Conservation (phyloP, 2,888 invertebrate species). For the Kryphioiulus occultus region DNA sequence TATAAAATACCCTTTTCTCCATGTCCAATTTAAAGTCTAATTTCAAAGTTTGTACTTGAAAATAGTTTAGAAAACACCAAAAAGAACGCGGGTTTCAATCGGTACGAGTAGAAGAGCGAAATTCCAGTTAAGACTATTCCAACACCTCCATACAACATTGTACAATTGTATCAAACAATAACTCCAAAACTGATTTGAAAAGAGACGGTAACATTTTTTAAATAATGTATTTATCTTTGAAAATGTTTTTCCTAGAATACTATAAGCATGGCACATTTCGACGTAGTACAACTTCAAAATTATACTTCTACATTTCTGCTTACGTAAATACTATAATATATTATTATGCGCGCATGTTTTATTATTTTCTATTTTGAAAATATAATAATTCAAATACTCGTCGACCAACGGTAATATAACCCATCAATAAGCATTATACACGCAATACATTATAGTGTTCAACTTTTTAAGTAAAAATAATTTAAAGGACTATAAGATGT, state of each 20-base stretch:
- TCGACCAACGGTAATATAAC: too few relatives aligned
- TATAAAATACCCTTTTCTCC: not conserved
- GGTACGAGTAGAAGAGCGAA: not conserved
- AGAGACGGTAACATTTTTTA: not conserved
- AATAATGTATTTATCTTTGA: not conserved
- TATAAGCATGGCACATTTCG: too few relatives aligned
- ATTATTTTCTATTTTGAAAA: too few relatives aligned
- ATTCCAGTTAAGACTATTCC: not conserved
- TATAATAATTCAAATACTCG: too few relatives aligned
- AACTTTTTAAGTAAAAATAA: too few relatives aligned
- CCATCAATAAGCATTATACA: too few relatives aligned
- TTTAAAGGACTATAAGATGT: too few relatives aligned
- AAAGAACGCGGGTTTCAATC: not conserved
- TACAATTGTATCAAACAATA: not conserved
- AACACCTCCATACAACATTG: not conserved
- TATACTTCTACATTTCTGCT: too few relatives aligned
- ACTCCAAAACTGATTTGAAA: not conserved
- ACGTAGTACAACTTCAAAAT: too few relatives aligned
- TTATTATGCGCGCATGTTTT: too few relatives aligned
- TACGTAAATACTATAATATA: too few relatives aligned
- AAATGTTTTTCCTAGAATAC: not conserved
- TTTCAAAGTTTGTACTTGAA: not conserved
- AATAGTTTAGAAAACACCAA: not conserved
- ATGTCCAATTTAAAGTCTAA: conserved; percentile 24
- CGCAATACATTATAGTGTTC: too few relatives aligned